These are phyloP conservation scores for Valencia hispanica DNA, from an alignment of 2,797 vertebrate genomes.

Conservation along the genomic window DNA sequence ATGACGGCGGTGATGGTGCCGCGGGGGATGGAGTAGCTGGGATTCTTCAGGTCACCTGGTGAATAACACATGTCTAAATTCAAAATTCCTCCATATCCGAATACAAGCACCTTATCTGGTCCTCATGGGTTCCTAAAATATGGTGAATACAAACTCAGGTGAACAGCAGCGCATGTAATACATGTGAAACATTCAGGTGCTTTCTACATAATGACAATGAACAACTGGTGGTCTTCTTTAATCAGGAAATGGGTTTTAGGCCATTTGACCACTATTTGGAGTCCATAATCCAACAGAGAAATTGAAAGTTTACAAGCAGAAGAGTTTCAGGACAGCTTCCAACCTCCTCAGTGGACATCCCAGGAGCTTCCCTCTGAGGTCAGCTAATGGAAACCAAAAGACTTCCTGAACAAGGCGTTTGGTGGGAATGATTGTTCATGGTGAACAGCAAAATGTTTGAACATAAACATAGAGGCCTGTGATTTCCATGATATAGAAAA, in stretches of 20 bases:
- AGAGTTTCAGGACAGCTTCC: not conserved
- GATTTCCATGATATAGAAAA: not conserved
- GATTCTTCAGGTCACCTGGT: slow-evolving; percentile 89
- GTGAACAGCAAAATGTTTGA: not conserved
- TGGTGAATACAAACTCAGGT: not conserved
- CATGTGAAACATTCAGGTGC: not conserved
- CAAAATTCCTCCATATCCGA: not conserved
- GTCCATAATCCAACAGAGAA: not conserved
- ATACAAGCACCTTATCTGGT: not conserved
- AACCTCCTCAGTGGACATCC: not conserved
- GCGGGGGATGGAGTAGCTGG: slow-evolving; percentile 90
- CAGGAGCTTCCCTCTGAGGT: not conserved
- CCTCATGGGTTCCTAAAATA: not conserved
- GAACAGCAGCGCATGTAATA: not conserved
- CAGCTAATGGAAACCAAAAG: not conserved
- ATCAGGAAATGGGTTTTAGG: not conserved
- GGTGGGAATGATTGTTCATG: not conserved
- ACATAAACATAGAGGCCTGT: not conserved
- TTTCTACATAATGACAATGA: not conserved
- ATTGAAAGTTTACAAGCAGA: not conserved
- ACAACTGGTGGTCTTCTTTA: not conserved
- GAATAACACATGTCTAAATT: not conserved
- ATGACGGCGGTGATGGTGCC: slow-evolving; percentile 92
- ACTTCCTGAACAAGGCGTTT: not conserved
- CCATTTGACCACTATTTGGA: not conserved